These are phyloP conservation scores for Tragulus kanchil DNA, from an alignment of 2,113 vertebrate genomes.

Conservation along the genomic window DNA sequence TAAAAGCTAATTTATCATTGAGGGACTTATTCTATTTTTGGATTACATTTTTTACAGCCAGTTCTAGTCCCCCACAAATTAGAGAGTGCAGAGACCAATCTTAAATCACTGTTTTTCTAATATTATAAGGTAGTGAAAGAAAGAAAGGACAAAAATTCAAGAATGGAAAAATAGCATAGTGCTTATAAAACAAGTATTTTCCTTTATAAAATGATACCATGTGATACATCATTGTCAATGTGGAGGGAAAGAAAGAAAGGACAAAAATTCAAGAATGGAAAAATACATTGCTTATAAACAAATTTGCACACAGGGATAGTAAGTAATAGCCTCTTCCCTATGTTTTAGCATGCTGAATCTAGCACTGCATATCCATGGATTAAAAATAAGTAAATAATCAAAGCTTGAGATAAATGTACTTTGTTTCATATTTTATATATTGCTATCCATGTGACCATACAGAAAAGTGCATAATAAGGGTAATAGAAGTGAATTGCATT, in stretches of 20 bases:
- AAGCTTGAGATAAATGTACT: slow-evolving; percentile 30
- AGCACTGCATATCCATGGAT: not conserved
- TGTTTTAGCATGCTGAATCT: slow-evolving; percentile 40
- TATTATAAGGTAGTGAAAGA: not conserved
- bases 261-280: not conserved
- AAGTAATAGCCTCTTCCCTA: not conserved
- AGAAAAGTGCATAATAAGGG: not conserved
- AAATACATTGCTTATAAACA: not conserved
- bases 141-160: too few relatives aligned
- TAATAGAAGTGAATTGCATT: slow-evolving; percentile 49
- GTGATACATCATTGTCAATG: not conserved
- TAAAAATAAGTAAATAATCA: slow-evolving; percentile 32
- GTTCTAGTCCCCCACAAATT: not conserved
- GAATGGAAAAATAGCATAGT: too few relatives aligned
- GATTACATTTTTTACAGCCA: not conserved
- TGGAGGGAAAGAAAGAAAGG: not conserved
- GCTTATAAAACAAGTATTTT: too few relatives aligned
- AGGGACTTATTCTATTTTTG: not conserved
- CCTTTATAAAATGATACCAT: not conserved
- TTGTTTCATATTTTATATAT: slow-evolving; percentile 22
- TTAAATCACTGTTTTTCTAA: not conserved
- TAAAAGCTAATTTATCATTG: not conserved
- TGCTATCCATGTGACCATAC: not conserved
- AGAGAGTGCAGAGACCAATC: not conserved
- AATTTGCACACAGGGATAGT: not conserved